These are phyloP conservation scores for Pteromalus puparum DNA, from an alignment of 1,140 invertebrate genomes.

Conservation along the genomic window DNA sequence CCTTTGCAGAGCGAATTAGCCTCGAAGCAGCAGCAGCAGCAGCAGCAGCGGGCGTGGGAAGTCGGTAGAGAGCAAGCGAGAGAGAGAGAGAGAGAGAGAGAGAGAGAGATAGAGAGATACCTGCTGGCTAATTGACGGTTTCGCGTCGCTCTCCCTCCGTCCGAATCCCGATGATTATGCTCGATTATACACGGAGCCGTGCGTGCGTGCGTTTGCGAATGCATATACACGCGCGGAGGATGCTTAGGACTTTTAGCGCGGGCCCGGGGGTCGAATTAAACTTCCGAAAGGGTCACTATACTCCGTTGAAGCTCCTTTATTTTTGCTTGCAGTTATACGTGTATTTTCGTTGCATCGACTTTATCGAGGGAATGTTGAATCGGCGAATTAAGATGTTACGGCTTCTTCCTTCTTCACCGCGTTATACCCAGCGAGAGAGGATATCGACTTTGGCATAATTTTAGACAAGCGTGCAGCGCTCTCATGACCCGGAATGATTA, in stretches of 20 bases:
- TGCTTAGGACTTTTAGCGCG: neutral
- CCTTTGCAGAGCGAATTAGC: slow-evolving; percentile 46
- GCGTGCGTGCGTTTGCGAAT: neutral
- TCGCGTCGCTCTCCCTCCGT: slow-evolving; percentile 6
- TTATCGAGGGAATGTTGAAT: no score
- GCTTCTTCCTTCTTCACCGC: no score
- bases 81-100: neutral
- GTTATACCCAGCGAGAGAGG: no score
- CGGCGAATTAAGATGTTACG: no score
- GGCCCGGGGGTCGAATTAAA: neutral
- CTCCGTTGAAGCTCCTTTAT: neutral
- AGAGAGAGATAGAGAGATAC: neutral
- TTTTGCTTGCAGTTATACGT: neutral
- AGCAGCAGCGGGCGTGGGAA: slow-evolving; percentile 32
- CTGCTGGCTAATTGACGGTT: slow-evolving; percentile 49
- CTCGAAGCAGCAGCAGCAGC: slow-evolving; percentile 14
- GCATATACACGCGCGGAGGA: neutral
- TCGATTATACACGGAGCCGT: neutral
- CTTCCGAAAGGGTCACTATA: neutral
- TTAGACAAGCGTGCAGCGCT: no score
- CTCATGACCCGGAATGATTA: no score
- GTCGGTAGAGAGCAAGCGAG: slow-evolving; percentile 21
- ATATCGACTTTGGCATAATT: no score
- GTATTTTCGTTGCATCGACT: neutral
- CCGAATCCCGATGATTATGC: neutral